A percentile compares a stretch with the other conserved stretches of the same genome.
Evolutionary conservation across 53 echinoderm and acorn worm genomes (phyloP).

Genomic region (Arbacia lixula): DNA sequence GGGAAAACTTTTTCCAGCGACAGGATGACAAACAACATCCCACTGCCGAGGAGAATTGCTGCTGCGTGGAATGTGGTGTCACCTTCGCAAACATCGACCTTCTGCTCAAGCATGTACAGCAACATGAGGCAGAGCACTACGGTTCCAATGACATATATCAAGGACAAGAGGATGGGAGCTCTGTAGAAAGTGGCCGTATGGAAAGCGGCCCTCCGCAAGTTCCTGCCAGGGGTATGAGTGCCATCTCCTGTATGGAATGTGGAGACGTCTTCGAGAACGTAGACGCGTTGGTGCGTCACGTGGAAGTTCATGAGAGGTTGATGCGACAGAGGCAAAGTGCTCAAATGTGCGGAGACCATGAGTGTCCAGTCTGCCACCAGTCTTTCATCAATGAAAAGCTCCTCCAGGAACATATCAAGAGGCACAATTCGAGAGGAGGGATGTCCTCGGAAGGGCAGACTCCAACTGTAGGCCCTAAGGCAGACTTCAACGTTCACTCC

Average conservation of each 20-base stretch:
- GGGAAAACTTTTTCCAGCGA: background rate
- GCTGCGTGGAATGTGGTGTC: slow-evolving; percentile 52
- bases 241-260: slow-evolving; percentile 31
- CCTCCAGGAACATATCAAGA: slow-evolving; percentile 30
- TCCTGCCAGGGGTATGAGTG: background rate
- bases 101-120: slow-evolving; percentile 40
- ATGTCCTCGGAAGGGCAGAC: slow-evolving; percentile 15
- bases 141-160: slow-evolving; percentile 26
- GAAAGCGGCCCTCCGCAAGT: background rate
- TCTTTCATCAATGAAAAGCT: slow-evolving; percentile 16
- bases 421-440: slow-evolving; percentile 44
- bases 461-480: slow-evolving; percentile 9
- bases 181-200: background rate
- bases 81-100: slow-evolving; percentile 43
- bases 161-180: slow-evolving; percentile 1
- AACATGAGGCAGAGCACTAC: slow-evolving; percentile 43
- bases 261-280: slow-evolving; percentile 30
- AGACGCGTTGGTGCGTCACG: slow-evolving; percentile 24
- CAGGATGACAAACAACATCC: slow-evolving; percentile 2
- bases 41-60: slow-evolving; percentile 29
- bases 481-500: slow-evolving; percentile 39
- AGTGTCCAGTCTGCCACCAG: slow-evolving; percentile 42
- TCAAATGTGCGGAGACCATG: slow-evolving; percentile 26
- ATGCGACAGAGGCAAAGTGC: slow-evolving; percentile 8
- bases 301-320: slow-evolving; percentile 22